phyloP scores from a whole-genome alignment of 2,113 vertebrate species.

The Dromaius novaehollandiae region DNA sequence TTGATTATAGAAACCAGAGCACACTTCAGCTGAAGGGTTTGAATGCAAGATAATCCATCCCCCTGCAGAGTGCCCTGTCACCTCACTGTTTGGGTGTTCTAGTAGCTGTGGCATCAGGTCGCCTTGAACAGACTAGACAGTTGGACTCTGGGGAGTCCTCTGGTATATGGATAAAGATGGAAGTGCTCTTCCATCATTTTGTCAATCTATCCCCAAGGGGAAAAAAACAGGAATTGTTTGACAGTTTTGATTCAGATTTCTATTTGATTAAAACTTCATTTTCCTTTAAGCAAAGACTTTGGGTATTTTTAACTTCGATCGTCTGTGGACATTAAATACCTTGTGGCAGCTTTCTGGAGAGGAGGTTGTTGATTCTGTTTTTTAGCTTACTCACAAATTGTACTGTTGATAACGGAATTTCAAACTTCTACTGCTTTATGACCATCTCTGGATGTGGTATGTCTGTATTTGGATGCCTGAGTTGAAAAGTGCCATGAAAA shows the following conservation, averaged over 20 bases:
- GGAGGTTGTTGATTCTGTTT: not conserved
- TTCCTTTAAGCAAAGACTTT: constrained; percentile 1
- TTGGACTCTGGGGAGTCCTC: not conserved
- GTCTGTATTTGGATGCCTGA: not conserved
- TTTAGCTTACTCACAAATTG: constrained; percentile 51
- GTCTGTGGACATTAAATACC: constrained; percentile 6
- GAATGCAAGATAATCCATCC: not conserved
- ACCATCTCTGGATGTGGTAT: not conserved
- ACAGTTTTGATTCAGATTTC: not conserved
- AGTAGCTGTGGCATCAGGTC: not conserved
- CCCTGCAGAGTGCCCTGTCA: not conserved
- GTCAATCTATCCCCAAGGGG: not conserved
- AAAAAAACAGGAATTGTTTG: not conserved
- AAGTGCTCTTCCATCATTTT: not conserved
- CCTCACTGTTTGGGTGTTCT: fast-evolving
- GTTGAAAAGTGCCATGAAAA: not conserved
- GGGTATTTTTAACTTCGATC: constrained; percentile 23
- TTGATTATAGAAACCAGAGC: not conserved
- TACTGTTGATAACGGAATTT: constrained; percentile 21
- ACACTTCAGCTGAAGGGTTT: not conserved
- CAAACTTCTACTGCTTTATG: not conserved
- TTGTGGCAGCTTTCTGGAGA: constrained; percentile 31
- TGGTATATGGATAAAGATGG: not conserved
- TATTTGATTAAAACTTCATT: not conserved
- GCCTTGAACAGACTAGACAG: not conserved